These are phyloP conservation scores for Pangasianodon gigas DNA, from an alignment of 2,113 vertebrate genomes.

Conservation along the genomic window DNA sequence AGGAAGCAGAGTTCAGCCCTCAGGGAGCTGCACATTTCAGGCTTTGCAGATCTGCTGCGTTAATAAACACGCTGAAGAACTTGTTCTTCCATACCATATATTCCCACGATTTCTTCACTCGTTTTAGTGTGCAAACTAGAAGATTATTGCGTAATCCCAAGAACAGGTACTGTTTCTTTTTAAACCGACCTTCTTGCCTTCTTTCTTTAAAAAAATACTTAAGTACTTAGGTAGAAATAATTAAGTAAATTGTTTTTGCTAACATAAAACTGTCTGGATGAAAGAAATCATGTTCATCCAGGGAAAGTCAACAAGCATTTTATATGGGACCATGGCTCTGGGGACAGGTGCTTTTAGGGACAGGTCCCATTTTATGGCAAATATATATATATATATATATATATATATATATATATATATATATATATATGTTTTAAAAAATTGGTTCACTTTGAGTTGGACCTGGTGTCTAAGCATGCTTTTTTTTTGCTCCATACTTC, in stretches of 20 bases:
- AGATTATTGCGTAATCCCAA: slow-evolving; percentile 29
- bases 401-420: no score
- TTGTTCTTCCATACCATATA: slow-evolving; percentile 14
- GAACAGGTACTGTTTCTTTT: slow-evolving; percentile 25
- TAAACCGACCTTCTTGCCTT: background rate
- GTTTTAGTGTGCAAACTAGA: background rate
- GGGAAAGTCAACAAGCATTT: background rate
- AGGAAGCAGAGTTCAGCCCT: background rate
- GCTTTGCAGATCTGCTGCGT: background rate
- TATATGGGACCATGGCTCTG: background rate
- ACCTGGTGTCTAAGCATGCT: background rate
- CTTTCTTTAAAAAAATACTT: no score
- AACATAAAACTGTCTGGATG: background rate
- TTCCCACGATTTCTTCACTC: slow-evolving; percentile 14
- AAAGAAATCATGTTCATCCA: background rate
- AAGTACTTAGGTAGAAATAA: background rate
- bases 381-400: no score
- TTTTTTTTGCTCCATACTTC: background rate
- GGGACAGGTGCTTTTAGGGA: background rate
- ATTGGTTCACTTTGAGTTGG: background rate
- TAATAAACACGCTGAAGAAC: slow-evolving; percentile 20
- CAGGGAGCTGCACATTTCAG: background rate
- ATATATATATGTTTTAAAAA: background rate
- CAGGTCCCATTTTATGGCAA: no score
- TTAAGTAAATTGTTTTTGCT: background rate